Evolutionary conservation across 2,888 invertebrate species (phyloP), one percentile per base, ranked within the genome.

Genomic region (Brachyptera putata): DNA sequence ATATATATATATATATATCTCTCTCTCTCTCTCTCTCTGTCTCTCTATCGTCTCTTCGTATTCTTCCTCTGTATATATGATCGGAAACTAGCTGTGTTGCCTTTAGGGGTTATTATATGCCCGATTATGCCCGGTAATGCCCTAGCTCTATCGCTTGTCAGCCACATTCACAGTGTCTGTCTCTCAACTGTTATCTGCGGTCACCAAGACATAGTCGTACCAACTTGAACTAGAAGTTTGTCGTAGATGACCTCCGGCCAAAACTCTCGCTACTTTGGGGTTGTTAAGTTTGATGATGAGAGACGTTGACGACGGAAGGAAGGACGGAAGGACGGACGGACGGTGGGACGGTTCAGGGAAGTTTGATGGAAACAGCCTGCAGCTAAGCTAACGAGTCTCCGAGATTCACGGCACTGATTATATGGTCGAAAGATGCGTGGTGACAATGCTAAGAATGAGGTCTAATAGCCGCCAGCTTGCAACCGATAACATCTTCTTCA

Each of bases 361-460:
- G 46, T 46, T 46, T 46, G 22, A 46, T 46, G 46, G 24, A 11
- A 46, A 22, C 22, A 16, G 24, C 21, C 30, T 30, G 7, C 5
- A 30, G 30, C 46, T 24, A 11, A 22, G 46, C 24, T 46, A 46
- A 24, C 46, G 46, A 46, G n/a, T 21, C 5, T 5, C 7, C 21
- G n/a, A 22, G 22, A 46, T 46, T 21, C 46, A 9, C 46, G n/a
- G n/a, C n/a, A n/a, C n/a, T 24, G 46, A 46, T 46, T 21, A 46
- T 46, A 21, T n/a, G n/a, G 46, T 9, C 46, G 2, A n/a, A 46
- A 46, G 46, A 46, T 24, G 30, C n/a, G n/a, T n/a, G 46, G 46
- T 46, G 46, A 46, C 46, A 46, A 14, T 46, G 46, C 24, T 46
- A 24, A 46, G 46, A 46, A 46, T 46, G n/a, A 18, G 46, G 46